Conservation (phyloP, 2,888 invertebrate genomes). For the Halocaridina rubra region DNA sequence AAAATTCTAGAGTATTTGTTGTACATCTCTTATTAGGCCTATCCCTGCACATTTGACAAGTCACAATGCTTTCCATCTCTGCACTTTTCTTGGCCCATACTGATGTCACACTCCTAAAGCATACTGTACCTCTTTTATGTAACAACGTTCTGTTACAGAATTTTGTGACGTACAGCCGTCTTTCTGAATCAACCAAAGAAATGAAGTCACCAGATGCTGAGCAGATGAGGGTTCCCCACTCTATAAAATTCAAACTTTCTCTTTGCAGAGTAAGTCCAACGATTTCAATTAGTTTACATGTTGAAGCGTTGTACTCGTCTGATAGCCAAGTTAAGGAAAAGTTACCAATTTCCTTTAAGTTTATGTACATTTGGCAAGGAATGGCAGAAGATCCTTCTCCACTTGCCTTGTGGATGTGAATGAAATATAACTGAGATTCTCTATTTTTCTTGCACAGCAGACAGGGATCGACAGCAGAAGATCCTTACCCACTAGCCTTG, state of each 20-base stretch:
- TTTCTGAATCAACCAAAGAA: constrained; percentile 42
- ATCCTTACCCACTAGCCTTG: no score
- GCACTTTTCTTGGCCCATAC: no score
- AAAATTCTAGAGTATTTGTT: no score
- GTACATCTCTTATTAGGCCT: no score
- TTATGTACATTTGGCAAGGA: not conserved
- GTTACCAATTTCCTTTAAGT: not conserved
- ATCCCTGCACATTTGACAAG: no score
- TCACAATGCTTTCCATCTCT: no score
- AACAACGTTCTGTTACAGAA: constrained; percentile 20
- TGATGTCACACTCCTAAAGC: no score
- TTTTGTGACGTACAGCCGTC: constrained; percentile 42
- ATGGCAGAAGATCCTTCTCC: no score
- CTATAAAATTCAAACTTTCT: not conserved
- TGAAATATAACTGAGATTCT: no score
- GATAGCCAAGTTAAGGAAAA: constrained; percentile 15
- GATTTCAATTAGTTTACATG: constrained; percentile 23
- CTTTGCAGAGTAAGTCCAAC: constrained; percentile 28
- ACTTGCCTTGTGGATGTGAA: no score
- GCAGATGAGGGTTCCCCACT: constrained; percentile 39
- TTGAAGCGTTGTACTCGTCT: constrained; percentile 42
- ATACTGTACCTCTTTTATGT: constrained; percentile 38
- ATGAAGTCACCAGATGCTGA: constrained; percentile 37
- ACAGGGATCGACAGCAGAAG: no score
- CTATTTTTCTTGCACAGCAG: no score